Conservation (phyloP, 2,797 vertebrate genomes). For the Brachyalestes nurse region DNA sequence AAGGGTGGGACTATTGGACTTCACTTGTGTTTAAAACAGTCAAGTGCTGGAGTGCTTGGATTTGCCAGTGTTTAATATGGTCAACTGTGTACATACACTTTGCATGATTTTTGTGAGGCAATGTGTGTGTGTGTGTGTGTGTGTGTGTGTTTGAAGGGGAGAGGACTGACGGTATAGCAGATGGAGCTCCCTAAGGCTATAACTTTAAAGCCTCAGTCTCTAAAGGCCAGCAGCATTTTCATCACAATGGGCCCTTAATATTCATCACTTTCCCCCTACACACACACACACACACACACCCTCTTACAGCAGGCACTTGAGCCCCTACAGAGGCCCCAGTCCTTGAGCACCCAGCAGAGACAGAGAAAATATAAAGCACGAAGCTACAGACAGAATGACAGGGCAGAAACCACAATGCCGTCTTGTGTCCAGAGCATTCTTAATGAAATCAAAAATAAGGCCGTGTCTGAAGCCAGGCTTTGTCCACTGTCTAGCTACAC, state of each 20-base stretch:
- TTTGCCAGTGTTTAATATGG: constrained; percentile 18
- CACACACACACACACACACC: constrained; percentile 58
- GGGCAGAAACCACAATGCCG: constrained; percentile 60
- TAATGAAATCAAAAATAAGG: constrained; percentile 71
- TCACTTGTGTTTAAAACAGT: background rate
- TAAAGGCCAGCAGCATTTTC: constrained; percentile 78
- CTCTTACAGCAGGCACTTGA: constrained; percentile 61
- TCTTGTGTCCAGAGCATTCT: constrained; percentile 73
- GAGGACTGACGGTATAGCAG: constrained; percentile 72
- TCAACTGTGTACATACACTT: constrained; percentile 20
- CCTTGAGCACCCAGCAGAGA: constrained; percentile 45
- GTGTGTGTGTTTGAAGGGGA: constrained; percentile 48
- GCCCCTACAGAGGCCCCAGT: constrained; percentile 47
- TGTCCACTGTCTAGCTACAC: constrained; percentile 54
- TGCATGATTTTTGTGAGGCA: constrained; percentile 29
- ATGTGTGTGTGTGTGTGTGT: constrained; percentile 51
- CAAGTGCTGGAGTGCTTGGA: background rate
- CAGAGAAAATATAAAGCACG: constrained; percentile 9
- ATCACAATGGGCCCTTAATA: constrained; percentile 84
- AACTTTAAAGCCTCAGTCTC: constrained; percentile 77
- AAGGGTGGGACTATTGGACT: background rate
- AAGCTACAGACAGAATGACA: constrained; percentile 22
- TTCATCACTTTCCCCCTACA: constrained; percentile 75
- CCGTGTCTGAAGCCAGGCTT: constrained; percentile 66
- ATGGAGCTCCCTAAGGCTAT: constrained; percentile 82